A percentile compares a stretch with the other conserved stretches of the same genome.
These are phyloP conservation scores for Todus mexicanus DNA, from an alignment of 2,797 vertebrate species.

Conservation along the genomic window DNA sequence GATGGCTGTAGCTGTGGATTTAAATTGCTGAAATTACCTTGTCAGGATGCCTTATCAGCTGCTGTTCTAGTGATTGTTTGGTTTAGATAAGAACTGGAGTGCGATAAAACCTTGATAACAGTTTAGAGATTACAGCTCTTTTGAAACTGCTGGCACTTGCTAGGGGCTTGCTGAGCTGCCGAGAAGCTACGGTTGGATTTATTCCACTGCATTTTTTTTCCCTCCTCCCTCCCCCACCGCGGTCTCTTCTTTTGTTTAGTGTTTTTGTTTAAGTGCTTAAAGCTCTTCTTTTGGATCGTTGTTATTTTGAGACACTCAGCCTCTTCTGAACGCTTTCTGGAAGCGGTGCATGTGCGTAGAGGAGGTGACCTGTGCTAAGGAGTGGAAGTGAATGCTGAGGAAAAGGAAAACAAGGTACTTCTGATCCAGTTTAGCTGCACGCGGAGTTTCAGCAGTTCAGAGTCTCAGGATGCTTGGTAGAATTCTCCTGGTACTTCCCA, in stretches of 20 bases:
- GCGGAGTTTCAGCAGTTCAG: not conserved
- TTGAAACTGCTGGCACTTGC: conserved; percentile 67
- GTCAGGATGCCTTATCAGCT: conserved; percentile 73
- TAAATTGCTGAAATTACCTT: conserved; percentile 72
- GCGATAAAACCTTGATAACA: conserved; percentile 74
- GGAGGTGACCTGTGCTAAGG: not conserved
- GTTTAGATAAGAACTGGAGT: conserved; percentile 75
- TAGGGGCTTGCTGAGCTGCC: not conserved
- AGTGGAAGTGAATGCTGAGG: not conserved
- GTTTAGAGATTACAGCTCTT: conserved; percentile 69
- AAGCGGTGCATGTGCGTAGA: fast-evolving
- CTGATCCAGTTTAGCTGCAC: fast-evolving
- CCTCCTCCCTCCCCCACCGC: not conserved
- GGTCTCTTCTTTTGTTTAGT: not conserved
- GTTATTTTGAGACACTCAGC: not conserved
- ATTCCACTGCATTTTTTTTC: not conserved
- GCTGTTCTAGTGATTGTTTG: conserved; percentile 78
- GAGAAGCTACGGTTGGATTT: not conserved
- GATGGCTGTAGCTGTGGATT: conserved; percentile 56
- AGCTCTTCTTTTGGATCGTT: not conserved
- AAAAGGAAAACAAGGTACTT: not conserved
- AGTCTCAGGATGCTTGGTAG: not conserved
- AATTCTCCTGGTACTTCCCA: not conserved
- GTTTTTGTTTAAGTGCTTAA: not conserved
- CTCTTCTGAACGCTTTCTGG: not conserved